Conservation (phyloP, 2,888 invertebrate species). For the Dermolepida albohirtum region DNA sequence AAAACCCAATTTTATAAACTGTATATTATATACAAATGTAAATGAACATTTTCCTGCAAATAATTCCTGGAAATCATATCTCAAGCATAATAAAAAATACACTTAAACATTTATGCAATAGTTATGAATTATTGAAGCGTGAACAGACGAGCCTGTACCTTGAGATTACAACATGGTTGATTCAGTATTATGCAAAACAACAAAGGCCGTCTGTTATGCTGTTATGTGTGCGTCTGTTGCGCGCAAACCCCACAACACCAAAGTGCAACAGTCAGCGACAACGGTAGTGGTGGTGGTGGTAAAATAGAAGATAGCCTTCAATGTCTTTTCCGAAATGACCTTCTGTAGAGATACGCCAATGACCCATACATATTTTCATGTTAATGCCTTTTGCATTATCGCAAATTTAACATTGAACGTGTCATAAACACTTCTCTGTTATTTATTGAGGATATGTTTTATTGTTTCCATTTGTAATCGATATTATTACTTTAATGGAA, state of each 20-base stretch:
- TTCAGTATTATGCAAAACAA: no score
- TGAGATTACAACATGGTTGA: no score
- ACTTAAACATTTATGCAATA: no score
- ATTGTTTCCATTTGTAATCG: background rate
- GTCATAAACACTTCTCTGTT: slow-evolving; percentile 6
- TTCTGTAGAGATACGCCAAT: slow-evolving; percentile 34
- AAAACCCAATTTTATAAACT: no score
- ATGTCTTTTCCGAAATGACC: slow-evolving; percentile 32
- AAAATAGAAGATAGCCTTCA: slow-evolving; percentile 32
- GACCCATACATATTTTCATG: slow-evolving; percentile 34
- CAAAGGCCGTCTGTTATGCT: no score
- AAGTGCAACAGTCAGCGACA: slow-evolving; percentile 2
- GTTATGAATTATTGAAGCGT: no score
- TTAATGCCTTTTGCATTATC: slow-evolving; percentile 17
- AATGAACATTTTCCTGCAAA: no score
- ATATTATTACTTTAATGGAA: no score
- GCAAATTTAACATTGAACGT: slow-evolving; percentile 24
- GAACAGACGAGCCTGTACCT: no score
- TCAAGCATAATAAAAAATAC: no score
- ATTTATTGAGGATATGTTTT: slow-evolving; percentile 28
- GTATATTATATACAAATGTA: no score
- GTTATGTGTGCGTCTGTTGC: background rate
- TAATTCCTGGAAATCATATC: no score
- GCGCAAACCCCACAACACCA: background rate
- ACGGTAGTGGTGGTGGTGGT: background rate